Percentiles rank a stretch among this genome's conserved stretches.
These are phyloP conservation scores for Megalonaias nervosa DNA, from an alignment of 1,140 invertebrate species.

Conservation along the genomic window DNA sequence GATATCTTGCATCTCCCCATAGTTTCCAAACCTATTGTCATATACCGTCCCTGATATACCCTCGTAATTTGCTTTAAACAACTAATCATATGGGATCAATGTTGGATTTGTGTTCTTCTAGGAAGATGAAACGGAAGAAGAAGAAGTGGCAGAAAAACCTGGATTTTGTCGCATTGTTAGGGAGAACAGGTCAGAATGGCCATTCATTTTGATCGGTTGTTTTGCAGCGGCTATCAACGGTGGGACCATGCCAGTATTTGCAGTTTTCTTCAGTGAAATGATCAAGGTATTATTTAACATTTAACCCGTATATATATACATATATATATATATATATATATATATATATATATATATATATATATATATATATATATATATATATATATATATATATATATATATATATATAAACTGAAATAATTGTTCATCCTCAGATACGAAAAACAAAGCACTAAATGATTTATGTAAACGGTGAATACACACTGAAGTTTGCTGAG, in stretches of 20 bases:
- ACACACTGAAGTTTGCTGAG: no score
- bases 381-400: no score
- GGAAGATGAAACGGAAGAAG: neutral
- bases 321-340: no score
- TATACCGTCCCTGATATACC: neutral
- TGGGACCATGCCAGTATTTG: slow-evolving; percentile 85
- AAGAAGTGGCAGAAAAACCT: slow-evolving; percentile 35
- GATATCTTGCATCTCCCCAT: no score
- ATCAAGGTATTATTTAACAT: slow-evolving; percentile 84
- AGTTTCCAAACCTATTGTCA: no score
- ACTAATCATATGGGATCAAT: neutral
- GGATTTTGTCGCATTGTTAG: slow-evolving; percentile 77
- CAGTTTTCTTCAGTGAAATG: slow-evolving; percentile 89
- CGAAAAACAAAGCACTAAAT: no score
- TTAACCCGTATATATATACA: no score
- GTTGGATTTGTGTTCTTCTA: neutral
- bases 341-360: no score
- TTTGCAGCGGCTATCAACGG: slow-evolving; percentile 83
- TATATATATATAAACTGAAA: no score
- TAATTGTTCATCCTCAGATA: no score
- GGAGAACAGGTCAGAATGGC: slow-evolving; percentile 85
- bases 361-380: no score
- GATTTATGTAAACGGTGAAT: no score
- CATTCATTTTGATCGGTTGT: slow-evolving; percentile 81
- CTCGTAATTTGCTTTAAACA: neutral